Percentiles rank a stretch among this genome's conserved stretches.
Conservation (phyloP, 2,113 vertebrate species). For the Turdus rufiventris region DNA sequence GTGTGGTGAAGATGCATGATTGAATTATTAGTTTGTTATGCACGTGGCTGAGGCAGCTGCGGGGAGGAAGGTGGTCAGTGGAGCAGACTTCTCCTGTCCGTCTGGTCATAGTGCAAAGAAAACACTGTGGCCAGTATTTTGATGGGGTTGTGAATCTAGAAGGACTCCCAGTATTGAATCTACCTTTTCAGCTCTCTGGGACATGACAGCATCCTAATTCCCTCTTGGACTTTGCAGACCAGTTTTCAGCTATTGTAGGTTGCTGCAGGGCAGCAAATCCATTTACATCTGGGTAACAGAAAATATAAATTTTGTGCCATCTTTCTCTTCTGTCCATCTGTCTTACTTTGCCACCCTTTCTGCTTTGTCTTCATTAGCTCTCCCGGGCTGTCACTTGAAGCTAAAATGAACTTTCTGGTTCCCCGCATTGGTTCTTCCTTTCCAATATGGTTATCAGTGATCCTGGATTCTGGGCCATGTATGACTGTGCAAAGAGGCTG, state of each 20-base stretch:
- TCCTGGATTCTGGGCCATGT: not conserved
- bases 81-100: not conserved
- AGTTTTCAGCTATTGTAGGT: not conserved
- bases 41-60: not conserved
- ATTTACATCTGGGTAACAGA: not conserved
- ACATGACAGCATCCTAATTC: not conserved
- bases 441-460: conserved; percentile 4
- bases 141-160: not conserved
- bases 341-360: not conserved
- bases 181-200: not conserved
- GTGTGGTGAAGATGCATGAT: not conserved
- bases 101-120: not conserved
- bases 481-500: not conserved
- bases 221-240: not conserved
- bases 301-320: not conserved
- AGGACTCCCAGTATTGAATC: not conserved
- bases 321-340: not conserved
- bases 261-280: not conserved
- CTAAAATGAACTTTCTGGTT: not conserved
- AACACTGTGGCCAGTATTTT: not conserved
- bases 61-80: not conserved
- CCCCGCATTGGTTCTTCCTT: not conserved
- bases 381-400: not conserved
- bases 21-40: not conserved
- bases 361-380: not conserved